A percentile compares a stretch with the other conserved stretches of the same genome.
These are phyloP conservation scores for Pseudotriccus pelzelni DNA, from an alignment of 2,797 vertebrate species.

Conservation along the genomic window DNA sequence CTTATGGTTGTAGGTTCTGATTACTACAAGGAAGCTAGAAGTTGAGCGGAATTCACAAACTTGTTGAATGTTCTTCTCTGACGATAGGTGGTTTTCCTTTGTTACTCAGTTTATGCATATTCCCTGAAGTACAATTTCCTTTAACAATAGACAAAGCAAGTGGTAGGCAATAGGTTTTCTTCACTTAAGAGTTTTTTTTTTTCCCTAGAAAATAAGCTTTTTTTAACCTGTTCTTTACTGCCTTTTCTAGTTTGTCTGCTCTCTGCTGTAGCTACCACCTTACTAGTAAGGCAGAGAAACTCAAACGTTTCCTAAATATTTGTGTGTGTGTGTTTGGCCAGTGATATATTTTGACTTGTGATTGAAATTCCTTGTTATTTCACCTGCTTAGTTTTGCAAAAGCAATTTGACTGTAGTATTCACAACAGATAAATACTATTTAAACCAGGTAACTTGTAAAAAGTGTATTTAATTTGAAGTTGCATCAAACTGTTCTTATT, in stretches of 20 bases:
- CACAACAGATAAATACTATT: neutral
- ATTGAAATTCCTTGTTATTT: neutral
- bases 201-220: neutral
- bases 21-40: slow-evolving; percentile 24
- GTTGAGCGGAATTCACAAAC: neutral
- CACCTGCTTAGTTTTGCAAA: neutral
- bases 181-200: neutral
- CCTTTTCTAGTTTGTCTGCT: neutral
- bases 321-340: neutral
- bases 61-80: neutral
- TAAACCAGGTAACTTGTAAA: neutral
- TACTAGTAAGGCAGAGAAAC: neutral
- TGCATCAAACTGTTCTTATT: neutral
- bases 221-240: neutral
- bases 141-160: slow-evolving; percentile 42
- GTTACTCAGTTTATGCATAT: neutral
- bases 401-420: neutral
- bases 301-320: neutral
- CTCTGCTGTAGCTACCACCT: neutral
- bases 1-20: neutral
- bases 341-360: neutral
- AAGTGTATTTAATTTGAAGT: neutral
- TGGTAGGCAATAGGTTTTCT: neutral
- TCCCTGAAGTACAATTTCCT: slow-evolving; percentile 25
- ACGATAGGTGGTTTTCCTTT: neutral